Base-by-base conservation (phyloP, 1,140 invertebrate species). In the Holotrichia oblita region DNA sequence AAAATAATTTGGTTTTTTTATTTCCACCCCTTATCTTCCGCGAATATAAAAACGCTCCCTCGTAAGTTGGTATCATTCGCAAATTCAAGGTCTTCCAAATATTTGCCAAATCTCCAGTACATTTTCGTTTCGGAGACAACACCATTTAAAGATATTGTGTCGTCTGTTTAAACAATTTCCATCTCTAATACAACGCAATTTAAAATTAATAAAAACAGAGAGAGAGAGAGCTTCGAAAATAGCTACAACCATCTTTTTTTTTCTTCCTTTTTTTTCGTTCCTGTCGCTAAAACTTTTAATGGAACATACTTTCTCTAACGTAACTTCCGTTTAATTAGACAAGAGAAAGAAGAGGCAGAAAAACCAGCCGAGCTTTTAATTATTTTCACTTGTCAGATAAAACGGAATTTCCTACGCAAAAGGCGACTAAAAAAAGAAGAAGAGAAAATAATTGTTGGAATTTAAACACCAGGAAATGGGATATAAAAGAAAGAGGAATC, bases 321-420 rank as follows among this genome's bases (percentile, higher is more conserved):
- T 44, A 74, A 40, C 73, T 74, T 74, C 34, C 73, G 40, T 74
- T 74, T 74, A 74, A 74, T 74, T 74, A 74, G 73, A 74, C 73
- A 74, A 44, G 34, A 40, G 73, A 74, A 40, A 44, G 73, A 41
- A 34, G 73, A 40, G 73, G 14, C 73, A 74, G 73, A 74, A 40
- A 44, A 40, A 74, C 17, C 73, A 40, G 40, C 27, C 34, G n/a
- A 74, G 73, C 73, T 74, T 74, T 74, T 74, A 74, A 74, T 74
- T 74, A 74, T 74, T 74, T 74, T 74, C 73, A 74, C 40, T 74
- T 74, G 73, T 74, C 73, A 74, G 73, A 74, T 74, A 44, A 74
- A 74, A 17, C 73, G 73, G 40, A 74, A 40, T 17, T 41, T 34
- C 14, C 64, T 72, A 27, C 64, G 64, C 34, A 55, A 55, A 12